Conservation (phyloP, 2,113 vertebrate genomes). For the Ariopsis seemanni region DNA sequence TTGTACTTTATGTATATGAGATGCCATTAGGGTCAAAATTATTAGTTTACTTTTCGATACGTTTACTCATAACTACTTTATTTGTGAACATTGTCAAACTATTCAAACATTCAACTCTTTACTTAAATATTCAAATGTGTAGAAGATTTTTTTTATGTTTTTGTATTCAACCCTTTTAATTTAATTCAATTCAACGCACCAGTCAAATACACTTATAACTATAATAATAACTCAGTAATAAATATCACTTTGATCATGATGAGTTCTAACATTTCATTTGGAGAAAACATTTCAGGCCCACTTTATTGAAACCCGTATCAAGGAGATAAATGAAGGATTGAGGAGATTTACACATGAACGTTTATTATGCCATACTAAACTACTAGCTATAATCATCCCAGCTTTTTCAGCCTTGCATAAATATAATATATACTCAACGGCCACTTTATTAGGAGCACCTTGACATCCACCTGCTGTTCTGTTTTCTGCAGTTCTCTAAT, state of each 20-base stretch:
- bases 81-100: not conserved
- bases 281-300: not conserved
- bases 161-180: not conserved
- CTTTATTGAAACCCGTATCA: not conserved
- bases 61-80: not conserved
- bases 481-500: too few species aligned
- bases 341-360: not conserved
- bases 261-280: not conserved
- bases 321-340: not conserved
- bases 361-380: too few species aligned
- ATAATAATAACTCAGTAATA: not conserved
- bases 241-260: not conserved
- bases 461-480: too few species aligned
- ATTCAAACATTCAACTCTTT: not conserved
- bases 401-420: not conserved
- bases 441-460: too few species aligned
- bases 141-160: too few species aligned
- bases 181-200: not conserved
- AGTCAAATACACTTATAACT: too few species aligned
- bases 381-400: too few species aligned
- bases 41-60: not conserved
- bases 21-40: not conserved
- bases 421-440: not conserved
- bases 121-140: too few species aligned
- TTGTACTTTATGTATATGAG: not conserved